phyloP scores from a whole-genome alignment of 2,113 vertebrate species.

The Cyrtonyx montezumae region DNA sequence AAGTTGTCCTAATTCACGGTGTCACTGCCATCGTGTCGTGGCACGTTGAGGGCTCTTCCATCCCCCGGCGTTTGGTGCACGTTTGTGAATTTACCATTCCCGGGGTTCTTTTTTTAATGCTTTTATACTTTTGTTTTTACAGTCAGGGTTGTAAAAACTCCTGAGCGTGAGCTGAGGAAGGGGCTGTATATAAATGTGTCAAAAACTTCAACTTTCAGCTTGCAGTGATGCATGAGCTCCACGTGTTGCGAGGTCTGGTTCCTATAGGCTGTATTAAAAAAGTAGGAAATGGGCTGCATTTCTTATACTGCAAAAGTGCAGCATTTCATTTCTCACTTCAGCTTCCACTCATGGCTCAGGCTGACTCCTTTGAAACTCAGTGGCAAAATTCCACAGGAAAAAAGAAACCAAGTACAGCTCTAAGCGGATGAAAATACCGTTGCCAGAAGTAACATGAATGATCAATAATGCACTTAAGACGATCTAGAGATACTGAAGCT shows the following conservation, averaged over 20 bases:
- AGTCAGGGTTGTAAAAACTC: not conserved
- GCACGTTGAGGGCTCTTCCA: slow-evolving; percentile 15
- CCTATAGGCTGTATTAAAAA: not conserved
- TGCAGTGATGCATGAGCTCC: not conserved
- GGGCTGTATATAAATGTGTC: not conserved
- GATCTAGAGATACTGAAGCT: not conserved
- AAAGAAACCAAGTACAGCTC: not conserved
- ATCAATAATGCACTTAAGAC: not conserved
- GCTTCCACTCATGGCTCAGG: not conserved
- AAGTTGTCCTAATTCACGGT: rapidly evolving
- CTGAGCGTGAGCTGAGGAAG: not conserved
- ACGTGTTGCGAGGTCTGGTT: not conserved
- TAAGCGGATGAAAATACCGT: not conserved
- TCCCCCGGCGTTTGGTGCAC: not conserved
- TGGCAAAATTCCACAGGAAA: not conserved
- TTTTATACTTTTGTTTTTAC: not conserved
- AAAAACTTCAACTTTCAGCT: not conserved
- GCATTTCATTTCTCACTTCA: rapidly evolving
- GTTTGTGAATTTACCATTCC: not conserved
- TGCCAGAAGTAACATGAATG: not conserved
- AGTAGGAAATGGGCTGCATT: not conserved
- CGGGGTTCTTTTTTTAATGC: not conserved
- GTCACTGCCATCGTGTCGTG: not conserved
- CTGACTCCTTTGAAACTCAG: not conserved
- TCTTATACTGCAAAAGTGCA: not conserved